Percentiles rank a stretch among this genome's conserved stretches.
These are phyloP conservation scores for Rhinolophus sinicus DNA, from an alignment of 2,113 vertebrate genomes.

Conservation along the genomic window DNA sequence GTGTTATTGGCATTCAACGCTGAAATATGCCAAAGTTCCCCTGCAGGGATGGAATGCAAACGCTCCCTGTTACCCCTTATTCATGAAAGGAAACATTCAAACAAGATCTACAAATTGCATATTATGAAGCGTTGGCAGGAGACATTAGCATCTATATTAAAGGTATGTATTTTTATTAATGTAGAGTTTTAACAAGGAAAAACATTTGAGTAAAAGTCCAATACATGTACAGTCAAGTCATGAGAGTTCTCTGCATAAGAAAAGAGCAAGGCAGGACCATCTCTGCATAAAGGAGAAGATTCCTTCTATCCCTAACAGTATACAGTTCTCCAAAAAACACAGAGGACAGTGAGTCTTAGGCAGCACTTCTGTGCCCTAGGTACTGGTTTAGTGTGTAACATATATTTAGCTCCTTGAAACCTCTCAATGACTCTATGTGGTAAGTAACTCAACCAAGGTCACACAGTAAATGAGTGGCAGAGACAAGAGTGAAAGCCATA, in stretches of 20 bases:
- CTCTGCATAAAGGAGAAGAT: background rate
- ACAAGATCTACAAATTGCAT: background rate
- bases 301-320: background rate
- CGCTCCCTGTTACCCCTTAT: background rate
- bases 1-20: background rate
- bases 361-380: background rate
- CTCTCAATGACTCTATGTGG: background rate
- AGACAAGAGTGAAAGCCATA: background rate
- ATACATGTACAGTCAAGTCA: background rate
- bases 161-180: background rate
- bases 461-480: background rate
- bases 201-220: background rate
- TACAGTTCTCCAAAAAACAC: background rate
- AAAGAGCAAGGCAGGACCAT: background rate
- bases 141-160: background rate
- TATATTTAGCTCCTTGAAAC: background rate
- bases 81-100: background rate
- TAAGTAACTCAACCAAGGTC: background rate
- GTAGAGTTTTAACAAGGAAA: background rate
- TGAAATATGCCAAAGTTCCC: background rate
- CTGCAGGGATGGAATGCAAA: background rate
- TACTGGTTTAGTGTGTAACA: background rate
- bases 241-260: background rate
- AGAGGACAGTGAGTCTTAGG: background rate
- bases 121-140: background rate